A percentile compares a stretch with the other conserved stretches of the same genome.
Conservation (phyloP, 2,113 vertebrate genomes). For the Peromyscus polionotus region DNA sequence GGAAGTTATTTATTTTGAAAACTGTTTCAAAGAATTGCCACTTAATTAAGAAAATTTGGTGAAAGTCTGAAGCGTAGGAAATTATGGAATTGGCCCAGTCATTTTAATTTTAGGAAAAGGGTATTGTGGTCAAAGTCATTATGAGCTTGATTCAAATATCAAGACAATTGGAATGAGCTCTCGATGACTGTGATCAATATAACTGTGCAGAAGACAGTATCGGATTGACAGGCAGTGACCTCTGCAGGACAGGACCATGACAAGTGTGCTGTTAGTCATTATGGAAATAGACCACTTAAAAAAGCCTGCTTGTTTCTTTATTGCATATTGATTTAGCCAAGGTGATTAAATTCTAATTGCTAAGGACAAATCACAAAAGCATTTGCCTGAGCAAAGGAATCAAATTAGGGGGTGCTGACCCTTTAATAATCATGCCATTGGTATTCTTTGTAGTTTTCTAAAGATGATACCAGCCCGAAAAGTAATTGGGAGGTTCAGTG, state of each 20-base stretch:
- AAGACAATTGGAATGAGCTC: slow-evolving; percentile 4
- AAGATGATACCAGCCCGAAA: slow-evolving; percentile 42
- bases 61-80: background rate
- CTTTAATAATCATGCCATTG: slow-evolving; percentile 61
- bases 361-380: slow-evolving; percentile 76
- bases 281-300: slow-evolving; percentile 23
- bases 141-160: background rate
- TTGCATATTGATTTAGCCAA: slow-evolving; percentile 78
- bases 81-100: background rate
- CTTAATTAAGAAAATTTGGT: background rate
- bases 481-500: slow-evolving; percentile 47
- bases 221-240: background rate
- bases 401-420: slow-evolving; percentile 72
- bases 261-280: slow-evolving; percentile 38
- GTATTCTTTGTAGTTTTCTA: slow-evolving; percentile 72
- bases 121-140: background rate
- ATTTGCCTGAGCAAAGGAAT: slow-evolving; percentile 66
- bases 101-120: slow-evolving; percentile 64
- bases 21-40: slow-evolving; percentile 30
- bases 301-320: slow-evolving; percentile 60
- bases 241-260: slow-evolving; percentile 42
- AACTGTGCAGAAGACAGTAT: background rate
- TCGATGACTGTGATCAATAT: slow-evolving; percentile 1
- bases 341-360: slow-evolving; percentile 80
- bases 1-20: slow-evolving; percentile 46